Base-by-base conservation (phyloP, 2,113 vertebrate genomes). In the Marcusenius ussheri region DNA sequence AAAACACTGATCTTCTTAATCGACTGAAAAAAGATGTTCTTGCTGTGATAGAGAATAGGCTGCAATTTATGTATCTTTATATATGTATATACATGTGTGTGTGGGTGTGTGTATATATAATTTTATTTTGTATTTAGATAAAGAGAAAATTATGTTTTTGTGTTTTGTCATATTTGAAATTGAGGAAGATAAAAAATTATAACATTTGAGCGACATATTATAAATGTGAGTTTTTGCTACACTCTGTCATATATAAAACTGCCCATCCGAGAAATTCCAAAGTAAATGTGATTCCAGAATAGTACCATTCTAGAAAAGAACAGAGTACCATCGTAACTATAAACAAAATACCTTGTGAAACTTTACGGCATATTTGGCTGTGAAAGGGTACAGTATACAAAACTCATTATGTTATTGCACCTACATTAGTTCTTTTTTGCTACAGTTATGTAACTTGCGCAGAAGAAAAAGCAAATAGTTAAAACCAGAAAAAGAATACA, bases 11-110 rank as follows among this genome's bases (percentile, higher is more conserved):
- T 66, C n/a, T 66, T n/a, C 8, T n/a, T 62, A 62, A 62, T 92
- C 91, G 89, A 90, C 87, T 90, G 90, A 42, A 42, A 93, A 93
- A 93, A 89, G 90, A 90, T 94, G 93, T 93, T 87, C 91, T 92
- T 91, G 90, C 83, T 88, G 35, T 87, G 92, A 42, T 83, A 87
- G 88, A 66, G 58, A 66, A 9, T 8, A 58, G 21, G 56, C 24
- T 62, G 56, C 4, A 62, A 62, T 62, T 9, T 8, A 62, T n/a
- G 24, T 24, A 24, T 62, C 0, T 51, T 17, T 51, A 51, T 51
- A 51, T 17, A 17, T 51, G 50, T 50, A 50, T 49, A 49, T 49
- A 49, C 2, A 0, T 3, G 3, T 51, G 6, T 62, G 42, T 45
- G 42, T 45, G 42, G 0, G 42, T 42, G 42, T 42, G 42, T 42